Evolutionary conservation across 1,140 invertebrate species (phyloP).

Genomic region (Diorhabda elongata): DNA sequence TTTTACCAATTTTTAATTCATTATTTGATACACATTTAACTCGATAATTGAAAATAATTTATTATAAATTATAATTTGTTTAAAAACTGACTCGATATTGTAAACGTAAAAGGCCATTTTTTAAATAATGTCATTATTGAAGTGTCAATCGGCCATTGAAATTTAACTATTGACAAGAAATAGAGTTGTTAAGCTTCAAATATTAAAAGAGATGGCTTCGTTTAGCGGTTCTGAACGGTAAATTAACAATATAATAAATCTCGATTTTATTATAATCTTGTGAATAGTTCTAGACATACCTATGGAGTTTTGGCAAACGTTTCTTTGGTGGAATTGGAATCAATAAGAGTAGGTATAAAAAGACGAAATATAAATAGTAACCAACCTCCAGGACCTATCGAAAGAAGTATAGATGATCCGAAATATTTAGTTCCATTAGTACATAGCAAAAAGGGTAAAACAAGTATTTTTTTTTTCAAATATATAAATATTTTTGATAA

Average conservation of each 20-base stretch:
- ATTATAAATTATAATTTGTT: too few species aligned
- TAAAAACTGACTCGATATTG: too few species aligned
- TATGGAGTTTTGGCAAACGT: neutral
- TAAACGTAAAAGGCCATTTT: too few species aligned
- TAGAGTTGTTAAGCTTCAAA: neutral
- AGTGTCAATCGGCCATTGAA: too few species aligned
- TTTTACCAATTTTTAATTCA: neutral
- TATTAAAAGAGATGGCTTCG: neutral
- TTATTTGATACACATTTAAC: too few species aligned
- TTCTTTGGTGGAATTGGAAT: constrained; percentile 4
- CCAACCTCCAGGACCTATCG: neutral
- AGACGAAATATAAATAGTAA: constrained; percentile 2
- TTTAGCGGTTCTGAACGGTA: neutral
- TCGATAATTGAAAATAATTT: too few species aligned
- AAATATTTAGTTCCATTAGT: neutral
- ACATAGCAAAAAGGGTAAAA: neutral
- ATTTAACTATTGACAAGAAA: too few species aligned
- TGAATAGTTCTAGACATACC: neutral
- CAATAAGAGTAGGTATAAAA: constrained; percentile 9
- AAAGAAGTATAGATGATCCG: neutral
- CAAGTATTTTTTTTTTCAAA: too few species aligned
- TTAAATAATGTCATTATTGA: too few species aligned
- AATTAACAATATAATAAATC: neutral
- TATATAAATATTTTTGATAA: too few species aligned
- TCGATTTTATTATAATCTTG: constrained; percentile 1